Evolutionary conservation across 2,113 vertebrate genomes (phyloP).

Genomic region (Cichladusa arquata): DNA sequence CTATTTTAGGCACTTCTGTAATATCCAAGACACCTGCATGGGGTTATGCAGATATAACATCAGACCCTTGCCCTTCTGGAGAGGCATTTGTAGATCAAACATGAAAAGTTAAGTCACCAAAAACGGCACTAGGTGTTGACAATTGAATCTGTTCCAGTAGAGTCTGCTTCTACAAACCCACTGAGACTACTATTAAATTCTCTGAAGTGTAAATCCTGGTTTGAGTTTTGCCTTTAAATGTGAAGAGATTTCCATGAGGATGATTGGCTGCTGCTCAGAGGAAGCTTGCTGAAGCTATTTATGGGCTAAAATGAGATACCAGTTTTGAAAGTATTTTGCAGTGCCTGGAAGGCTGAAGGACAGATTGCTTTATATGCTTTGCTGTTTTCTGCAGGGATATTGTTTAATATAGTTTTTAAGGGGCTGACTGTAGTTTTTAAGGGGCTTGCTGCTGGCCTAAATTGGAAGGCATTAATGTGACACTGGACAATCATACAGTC

Average conservation of each 20-base stretch:
- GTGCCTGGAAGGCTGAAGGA: not conserved
- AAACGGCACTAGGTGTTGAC: not conserved
- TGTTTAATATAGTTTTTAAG: not conserved
- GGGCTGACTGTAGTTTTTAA: not conserved
- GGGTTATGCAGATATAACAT: not conserved
- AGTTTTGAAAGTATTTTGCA: not conserved
- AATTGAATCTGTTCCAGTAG: not conserved
- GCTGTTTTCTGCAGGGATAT: not conserved
- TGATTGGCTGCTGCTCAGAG: not conserved
- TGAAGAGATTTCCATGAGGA: not conserved
- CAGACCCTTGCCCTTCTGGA: not conserved
- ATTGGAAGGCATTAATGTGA: not conserved
- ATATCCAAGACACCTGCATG: not conserved
- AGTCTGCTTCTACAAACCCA: not conserved
- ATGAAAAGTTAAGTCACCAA: not conserved
- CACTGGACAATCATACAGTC: not conserved
- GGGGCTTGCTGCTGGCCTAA: not conserved
- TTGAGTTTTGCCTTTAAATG: not conserved
- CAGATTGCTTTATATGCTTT: not conserved
- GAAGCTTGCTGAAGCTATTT: not conserved
- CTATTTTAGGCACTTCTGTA: not conserved
- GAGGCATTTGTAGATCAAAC: not conserved
- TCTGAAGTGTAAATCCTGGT: not conserved
- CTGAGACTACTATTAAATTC: not conserved
- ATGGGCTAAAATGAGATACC: not conserved